A percentile compares a stretch with the other conserved stretches of the same genome.
Conservation (phyloP, 1,140 invertebrate species). For the Penaeus vannamei region DNA sequence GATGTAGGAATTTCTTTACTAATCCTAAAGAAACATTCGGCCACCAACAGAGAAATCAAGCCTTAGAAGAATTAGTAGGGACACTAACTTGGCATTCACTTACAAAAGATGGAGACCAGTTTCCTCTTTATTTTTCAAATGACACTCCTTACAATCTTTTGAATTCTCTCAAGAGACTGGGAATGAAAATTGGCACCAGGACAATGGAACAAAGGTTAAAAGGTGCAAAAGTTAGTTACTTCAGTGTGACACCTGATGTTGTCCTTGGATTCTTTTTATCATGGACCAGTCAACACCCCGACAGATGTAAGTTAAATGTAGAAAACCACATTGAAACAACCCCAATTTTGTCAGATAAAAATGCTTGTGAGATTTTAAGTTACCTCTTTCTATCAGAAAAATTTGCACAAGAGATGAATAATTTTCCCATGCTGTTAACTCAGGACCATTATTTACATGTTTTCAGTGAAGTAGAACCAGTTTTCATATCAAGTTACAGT, state of each 20-base stretch:
- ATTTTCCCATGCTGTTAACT: slow-evolving; percentile 41
- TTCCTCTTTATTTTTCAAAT: slow-evolving; percentile 13
- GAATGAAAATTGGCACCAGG: slow-evolving; percentile 38
- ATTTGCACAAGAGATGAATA: background rate
- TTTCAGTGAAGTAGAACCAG: slow-evolving; percentile 21
- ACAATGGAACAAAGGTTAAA: background rate
- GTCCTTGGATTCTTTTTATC: slow-evolving; percentile 30
- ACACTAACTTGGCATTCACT: slow-evolving; percentile 31
- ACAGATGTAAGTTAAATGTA: slow-evolving; percentile 18
- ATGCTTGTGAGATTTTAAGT: slow-evolving; percentile 4
- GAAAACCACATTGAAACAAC: background rate
- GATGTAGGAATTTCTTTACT: background rate
- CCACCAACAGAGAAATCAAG: background rate
- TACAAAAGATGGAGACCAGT: background rate
- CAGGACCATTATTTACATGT: slow-evolving; percentile 7
- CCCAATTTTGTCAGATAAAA: slow-evolving; percentile 9
- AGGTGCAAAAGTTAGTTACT: background rate
- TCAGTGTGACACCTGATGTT: background rate
- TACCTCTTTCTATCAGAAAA: background rate
- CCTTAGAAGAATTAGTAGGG: background rate
- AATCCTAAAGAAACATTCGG: background rate
- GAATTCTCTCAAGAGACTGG: slow-evolving; percentile 31
- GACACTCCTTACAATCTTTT: background rate
- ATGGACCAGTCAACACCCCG: slow-evolving; percentile 4
- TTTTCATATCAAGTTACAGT: slow-evolving; percentile 36